Evolutionary conservation across 2,113 vertebrate genomes (phyloP), one percentile per base, ranked within the genome.

Genomic region (Abramis brama): DNA sequence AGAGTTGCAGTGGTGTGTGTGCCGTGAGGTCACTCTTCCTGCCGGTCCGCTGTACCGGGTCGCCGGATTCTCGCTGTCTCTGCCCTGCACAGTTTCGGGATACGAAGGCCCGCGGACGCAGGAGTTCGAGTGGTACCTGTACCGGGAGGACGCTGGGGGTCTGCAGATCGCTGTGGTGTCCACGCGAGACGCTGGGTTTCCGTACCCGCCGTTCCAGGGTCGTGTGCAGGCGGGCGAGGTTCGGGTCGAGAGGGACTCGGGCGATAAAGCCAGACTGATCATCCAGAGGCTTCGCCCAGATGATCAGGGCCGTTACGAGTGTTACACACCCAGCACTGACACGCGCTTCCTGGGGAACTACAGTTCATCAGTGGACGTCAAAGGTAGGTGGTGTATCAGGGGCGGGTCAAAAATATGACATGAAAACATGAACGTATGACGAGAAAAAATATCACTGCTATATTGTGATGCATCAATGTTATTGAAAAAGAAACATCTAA

Each of bases 121-220:
- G 92, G 94, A 97, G 30, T 98, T 98, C 1, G 96, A 97, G 91
- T 98, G 96, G 97, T 97, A 93, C 88, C 77, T 96, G 36, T 95
- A 95, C 89, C 91, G 93, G 59, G 95, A 96, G 0, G 89, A 95
- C 27, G 87, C 95, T 0, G 92, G 85, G 0, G 94, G 93, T 1
- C 91, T 77, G 9, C 94, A 95, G 21, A 93, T 97, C 3, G 95
- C 95, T 11, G 93, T 97, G 5, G 73, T 96, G 88, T 97, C 97
- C 85, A 97, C 97, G 23, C 92, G 91, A 85, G 96, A 97, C 62
- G 17, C 89, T 10, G 90, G 75, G 15, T 97, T 97, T 85, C 92
- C 96, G 0, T 97, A 97, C 0, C 90, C 94, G 0, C 76, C 94
- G 0, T 97, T 95, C 60, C 91, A 88, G 75, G 0, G 87, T 9